Conservation (phyloP, 1,140 invertebrate genomes). For the Zaprionus davidi region DNA sequence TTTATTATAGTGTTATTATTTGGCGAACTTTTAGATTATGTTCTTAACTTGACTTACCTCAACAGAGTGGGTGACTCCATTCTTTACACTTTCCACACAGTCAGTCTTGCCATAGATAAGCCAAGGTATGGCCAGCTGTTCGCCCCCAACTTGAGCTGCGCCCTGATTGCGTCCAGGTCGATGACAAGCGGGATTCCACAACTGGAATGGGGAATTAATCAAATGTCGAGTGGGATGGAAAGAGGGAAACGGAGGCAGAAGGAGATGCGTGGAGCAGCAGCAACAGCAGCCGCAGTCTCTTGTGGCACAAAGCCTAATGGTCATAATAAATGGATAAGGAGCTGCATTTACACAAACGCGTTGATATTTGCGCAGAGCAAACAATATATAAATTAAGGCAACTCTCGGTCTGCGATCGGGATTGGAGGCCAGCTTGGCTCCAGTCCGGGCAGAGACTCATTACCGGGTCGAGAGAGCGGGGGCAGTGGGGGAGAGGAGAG, state of each 20-base stretch:
- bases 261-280: not conserved
- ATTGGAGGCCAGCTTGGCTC: not conserved
- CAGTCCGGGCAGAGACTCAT: slow-evolving; percentile 18
- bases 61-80: too few species aligned
- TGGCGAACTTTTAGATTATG: too few species aligned
- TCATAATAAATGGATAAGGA: slow-evolving; percentile 78
- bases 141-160: not conserved
- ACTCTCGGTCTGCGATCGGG: slow-evolving; percentile 42
- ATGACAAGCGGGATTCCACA: slow-evolving; percentile 35
- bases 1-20: too few species aligned
- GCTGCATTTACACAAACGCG: slow-evolving; percentile 76
- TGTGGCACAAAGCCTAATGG: slow-evolving; percentile 71
- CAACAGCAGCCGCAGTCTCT: too few species aligned
- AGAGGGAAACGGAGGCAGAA: not conserved
- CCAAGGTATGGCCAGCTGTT: not conserved
- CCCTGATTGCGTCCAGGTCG: slow-evolving; percentile 17
- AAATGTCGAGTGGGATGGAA: slow-evolving; percentile 11
- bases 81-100: not conserved
- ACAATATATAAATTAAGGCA: slow-evolving; percentile 80
- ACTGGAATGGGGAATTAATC: slow-evolving; percentile 28
- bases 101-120: not conserved
- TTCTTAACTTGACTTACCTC: too few species aligned
- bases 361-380: slow-evolving; percentile 77
- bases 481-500: not conserved
- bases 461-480: not conserved